Conservation (phyloP, 2,113 vertebrate species). For the Falco punctatus region DNA sequence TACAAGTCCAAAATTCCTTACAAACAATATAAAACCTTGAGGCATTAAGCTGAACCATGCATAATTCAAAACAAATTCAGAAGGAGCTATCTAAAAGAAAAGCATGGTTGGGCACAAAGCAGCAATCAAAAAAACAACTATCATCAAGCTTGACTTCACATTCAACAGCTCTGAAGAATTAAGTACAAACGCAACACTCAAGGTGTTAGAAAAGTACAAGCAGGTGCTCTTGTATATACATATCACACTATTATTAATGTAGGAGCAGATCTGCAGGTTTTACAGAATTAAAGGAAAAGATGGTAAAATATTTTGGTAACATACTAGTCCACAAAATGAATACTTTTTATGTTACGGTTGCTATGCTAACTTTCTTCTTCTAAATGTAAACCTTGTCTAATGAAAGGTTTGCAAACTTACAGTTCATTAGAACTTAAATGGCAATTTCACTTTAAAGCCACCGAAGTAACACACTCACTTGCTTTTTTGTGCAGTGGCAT, state of each 20-base stretch:
- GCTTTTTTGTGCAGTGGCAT: not conserved
- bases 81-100: not conserved
- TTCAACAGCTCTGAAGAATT: not conserved
- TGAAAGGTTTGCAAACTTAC: not conserved
- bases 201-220: not conserved
- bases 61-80: not conserved
- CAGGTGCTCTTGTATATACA: not conserved
- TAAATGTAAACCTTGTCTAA: not conserved
- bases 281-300: not conserved
- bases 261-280: not conserved
- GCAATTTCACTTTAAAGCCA: not conserved
- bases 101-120: not conserved
- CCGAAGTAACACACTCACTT: not conserved
- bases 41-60: not conserved
- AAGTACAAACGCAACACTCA: not conserved
- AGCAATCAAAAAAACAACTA: not conserved
- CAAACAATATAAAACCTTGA: not conserved
- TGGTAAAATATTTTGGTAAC: not conserved
- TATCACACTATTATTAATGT: not conserved
- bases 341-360: not conserved
- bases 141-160: not conserved
- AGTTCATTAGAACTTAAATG: not conserved
- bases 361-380: not conserved
- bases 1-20: not conserved
- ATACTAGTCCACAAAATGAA: not conserved